Evolutionary conservation across 2,113 vertebrate genomes (phyloP), one percentile per base, ranked within the genome.

Genomic region (Phylloscopus trochiloides): DNA sequence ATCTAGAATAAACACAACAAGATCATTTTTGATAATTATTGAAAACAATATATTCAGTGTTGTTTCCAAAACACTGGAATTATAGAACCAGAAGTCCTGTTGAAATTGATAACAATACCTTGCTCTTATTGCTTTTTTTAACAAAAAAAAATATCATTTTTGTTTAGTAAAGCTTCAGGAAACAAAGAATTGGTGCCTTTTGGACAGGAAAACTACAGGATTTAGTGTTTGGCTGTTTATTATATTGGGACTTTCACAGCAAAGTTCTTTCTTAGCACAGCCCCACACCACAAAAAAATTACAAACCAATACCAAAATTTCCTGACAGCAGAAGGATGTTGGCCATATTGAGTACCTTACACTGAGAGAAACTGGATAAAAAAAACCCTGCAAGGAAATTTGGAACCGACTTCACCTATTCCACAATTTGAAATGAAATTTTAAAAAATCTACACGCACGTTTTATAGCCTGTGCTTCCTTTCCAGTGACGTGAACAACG

Each of bases 1-100:
- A 97, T 98, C 99, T 99, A 94, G 73, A 98, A 83, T 47, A 92
- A 96, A 93, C 3, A 90, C 11, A 90, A 75, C 0, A 76, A 76
- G 17, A 86, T 15, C 5, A 61, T 45, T 70, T 77, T 34, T 92
- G 40, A 50, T 3, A 38, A 52, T 40, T 78, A 67, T 7, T 66
- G 34, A 77, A 45, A 88, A 6, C 17, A 67, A 36, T 5, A 34
- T 4, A 40, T 34, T 40, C 12, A 10, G 3, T 26, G 12, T 12
- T 73, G 36, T 51, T 72, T 62, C 22, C 15, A 94, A 88, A 93
- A 59, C 11, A 50, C 1, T 57, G 12, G 18, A 36, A 80, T 48
- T 84, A 55, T 1, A 80, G 21, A 54, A 59, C 6, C 16, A 67
- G 82, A 70, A 11, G 17, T 19, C 17, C 14, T 71, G 40, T 29